A percentile compares a stretch with the other conserved stretches of the same genome.
These are phyloP conservation scores for Amphipoea oculea DNA, from an alignment of 2,888 invertebrate species.

Conservation along the genomic window DNA sequence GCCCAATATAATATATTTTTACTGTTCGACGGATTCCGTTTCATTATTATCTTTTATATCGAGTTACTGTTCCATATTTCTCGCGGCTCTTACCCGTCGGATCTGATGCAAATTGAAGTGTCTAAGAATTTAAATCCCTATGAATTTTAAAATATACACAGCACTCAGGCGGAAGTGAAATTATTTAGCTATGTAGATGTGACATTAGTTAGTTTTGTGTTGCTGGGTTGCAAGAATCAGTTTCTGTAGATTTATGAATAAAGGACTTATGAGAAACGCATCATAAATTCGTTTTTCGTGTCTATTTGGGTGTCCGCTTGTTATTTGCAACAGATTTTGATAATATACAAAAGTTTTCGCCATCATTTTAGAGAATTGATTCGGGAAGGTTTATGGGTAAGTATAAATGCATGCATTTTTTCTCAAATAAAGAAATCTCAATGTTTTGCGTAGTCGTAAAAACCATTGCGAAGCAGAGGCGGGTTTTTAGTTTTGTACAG, in stretches of 20 bases:
- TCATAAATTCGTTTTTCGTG: neutral
- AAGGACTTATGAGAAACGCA: neutral
- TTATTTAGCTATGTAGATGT: slow-evolving; percentile 52
- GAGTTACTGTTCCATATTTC: slow-evolving; percentile 63
- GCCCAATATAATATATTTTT: slow-evolving; percentile 19
- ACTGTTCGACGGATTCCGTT: slow-evolving; percentile 33
- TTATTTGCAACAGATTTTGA: neutral
- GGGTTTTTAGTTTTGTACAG: neutral
- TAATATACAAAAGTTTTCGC: neutral
- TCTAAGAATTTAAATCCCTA: slow-evolving; percentile 69
- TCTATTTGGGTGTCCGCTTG: neutral
- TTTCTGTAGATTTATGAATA: neutral
- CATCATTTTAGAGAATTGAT: no score
- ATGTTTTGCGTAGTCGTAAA: neutral
- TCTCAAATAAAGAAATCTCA: neutral
- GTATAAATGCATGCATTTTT: neutral
- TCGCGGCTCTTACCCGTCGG: slow-evolving; percentile 51
- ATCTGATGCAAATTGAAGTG: slow-evolving; percentile 72
- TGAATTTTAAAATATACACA: slow-evolving; percentile 70
- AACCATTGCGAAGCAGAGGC: neutral
- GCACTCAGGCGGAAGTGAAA: slow-evolving; percentile 57
- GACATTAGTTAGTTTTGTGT: slow-evolving; percentile 34
- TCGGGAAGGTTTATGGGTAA: neutral
- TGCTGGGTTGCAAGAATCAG: neutral
- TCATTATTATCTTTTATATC: slow-evolving; percentile 53